Percentiles rank a stretch among this genome's conserved stretches.
Evolutionary conservation across 2,113 vertebrate genomes (phyloP).

Genomic region (Scalopus aquaticus): DNA sequence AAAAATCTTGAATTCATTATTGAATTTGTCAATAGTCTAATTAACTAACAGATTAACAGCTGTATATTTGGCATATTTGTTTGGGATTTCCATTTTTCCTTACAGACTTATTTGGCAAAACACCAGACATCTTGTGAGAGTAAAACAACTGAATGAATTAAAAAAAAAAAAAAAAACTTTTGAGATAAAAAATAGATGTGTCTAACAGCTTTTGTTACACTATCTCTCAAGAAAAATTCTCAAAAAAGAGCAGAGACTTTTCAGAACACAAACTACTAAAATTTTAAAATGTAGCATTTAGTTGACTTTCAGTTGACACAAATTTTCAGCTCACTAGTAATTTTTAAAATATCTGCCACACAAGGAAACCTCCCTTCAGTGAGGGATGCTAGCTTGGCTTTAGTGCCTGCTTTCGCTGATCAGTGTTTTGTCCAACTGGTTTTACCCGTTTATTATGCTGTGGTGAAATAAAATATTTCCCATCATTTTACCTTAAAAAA

Average conservation of each 20-base stretch:
- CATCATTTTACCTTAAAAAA: slow-evolving; percentile 71
- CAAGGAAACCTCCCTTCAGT: slow-evolving; percentile 33
- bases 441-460: slow-evolving; percentile 75
- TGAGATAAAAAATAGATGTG: background rate
- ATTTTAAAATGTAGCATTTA: slow-evolving; percentile 25
- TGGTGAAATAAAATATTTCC: slow-evolving; percentile 60
- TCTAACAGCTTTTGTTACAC: background rate
- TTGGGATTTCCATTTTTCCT: slow-evolving; percentile 52
- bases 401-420: slow-evolving; percentile 74
- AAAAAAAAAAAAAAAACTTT: background rate
- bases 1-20: slow-evolving; percentile 71
- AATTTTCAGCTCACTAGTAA: slow-evolving; percentile 27
- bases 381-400: slow-evolving; percentile 61
- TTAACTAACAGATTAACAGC: slow-evolving; percentile 73
- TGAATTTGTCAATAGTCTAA: slow-evolving; percentile 75
- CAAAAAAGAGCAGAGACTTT: slow-evolving; percentile 4
- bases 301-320: background rate
- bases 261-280: slow-evolving; percentile 27
- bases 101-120: slow-evolving; percentile 55
- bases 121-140: slow-evolving; percentile 2
- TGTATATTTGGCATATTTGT: slow-evolving; percentile 60
- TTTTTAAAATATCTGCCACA: slow-evolving; percentile 47
- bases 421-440: slow-evolving; percentile 74
- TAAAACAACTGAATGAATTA: slow-evolving; percentile 22
- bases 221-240: background rate